phyloP scores from a whole-genome alignment of 2,113 vertebrate species.

The Zapus hudsonius region DNA sequence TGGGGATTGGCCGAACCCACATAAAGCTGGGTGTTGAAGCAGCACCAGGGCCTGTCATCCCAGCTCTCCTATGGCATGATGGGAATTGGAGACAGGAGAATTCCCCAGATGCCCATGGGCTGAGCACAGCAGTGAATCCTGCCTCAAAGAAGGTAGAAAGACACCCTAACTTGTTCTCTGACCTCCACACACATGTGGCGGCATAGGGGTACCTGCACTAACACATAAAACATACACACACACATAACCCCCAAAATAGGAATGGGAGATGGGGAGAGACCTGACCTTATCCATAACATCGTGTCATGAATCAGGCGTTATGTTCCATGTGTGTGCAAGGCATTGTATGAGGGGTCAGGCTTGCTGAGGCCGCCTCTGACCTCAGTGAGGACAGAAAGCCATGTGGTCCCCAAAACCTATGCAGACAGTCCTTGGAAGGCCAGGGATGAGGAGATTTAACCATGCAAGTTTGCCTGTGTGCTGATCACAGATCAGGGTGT shows the following conservation, averaged over 20 bases:
- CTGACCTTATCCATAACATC: not conserved
- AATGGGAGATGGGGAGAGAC: not conserved
- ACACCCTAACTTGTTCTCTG: not conserved
- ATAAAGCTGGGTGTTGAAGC: not conserved
- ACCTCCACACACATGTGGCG: not conserved
- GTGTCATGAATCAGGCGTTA: fast-evolving
- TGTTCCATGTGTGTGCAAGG: not conserved
- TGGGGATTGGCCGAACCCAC: not conserved
- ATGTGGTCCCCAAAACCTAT: not conserved
- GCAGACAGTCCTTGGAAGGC: not conserved
- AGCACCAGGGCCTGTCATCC: not conserved
- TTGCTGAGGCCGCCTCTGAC: not conserved
- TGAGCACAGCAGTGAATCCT: no score
- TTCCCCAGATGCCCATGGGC: no score
- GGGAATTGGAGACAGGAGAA: not conserved
- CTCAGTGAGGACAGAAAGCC: not conserved
- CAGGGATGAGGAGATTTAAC: not conserved
- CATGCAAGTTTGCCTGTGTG: fast-evolving
- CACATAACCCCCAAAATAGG: not conserved
- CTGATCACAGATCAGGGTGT: not conserved
- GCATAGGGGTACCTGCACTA: not conserved
- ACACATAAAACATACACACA: not conserved
- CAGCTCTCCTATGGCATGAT: no score
- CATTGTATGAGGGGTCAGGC: not conserved
- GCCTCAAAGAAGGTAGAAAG: not conserved